These are phyloP conservation scores for Cryptus viduatorius DNA, from an alignment of 2,888 invertebrate genomes.

Conservation along the genomic window DNA sequence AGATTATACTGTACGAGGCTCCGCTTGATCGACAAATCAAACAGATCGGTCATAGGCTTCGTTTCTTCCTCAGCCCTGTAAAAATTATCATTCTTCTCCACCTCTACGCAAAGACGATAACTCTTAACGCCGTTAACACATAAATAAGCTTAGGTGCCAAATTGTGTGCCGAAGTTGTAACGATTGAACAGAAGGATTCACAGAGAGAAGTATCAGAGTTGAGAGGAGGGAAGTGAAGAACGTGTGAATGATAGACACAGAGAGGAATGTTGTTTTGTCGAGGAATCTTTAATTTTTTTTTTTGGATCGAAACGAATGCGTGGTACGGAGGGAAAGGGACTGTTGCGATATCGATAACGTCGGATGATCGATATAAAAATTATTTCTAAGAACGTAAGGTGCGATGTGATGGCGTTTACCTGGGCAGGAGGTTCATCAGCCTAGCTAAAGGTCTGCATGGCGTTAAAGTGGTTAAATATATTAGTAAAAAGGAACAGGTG, in stretches of 20 bases:
- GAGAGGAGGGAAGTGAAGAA: not conserved
- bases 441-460: conserved; percentile 93
- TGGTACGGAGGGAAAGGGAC: not conserved
- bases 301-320: not conserved
- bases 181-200: conserved; percentile 38
- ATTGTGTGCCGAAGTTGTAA: conserved; percentile 62
- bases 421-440: conserved; percentile 96
- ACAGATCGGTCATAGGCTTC: conserved; percentile 30
- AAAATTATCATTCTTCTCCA: conserved; percentile 38
- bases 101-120: conserved; percentile 15
- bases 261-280: conserved; percentile 33
- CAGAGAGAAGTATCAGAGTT: conserved; percentile 2
- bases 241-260: conserved; percentile 31
- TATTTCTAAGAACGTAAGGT: conserved; percentile 81
- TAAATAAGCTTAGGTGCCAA: conserved; percentile 66
- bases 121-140: conserved; percentile 54
- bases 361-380: conserved; percentile 67
- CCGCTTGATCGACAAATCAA: conserved; percentile 3
- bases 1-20: conserved; percentile 8
- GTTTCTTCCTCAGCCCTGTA: conserved; percentile 45
- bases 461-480: conserved; percentile 84
- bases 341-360: conserved; percentile 45
- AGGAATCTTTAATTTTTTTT: not conserved
- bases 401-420: conserved; percentile 89
- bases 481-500: conserved; percentile 83